Evolutionary conservation across 2,797 vertebrate species (phyloP), one percentile per base, ranked within the genome.

Genomic region (Philypnodon macrostomus): DNA sequence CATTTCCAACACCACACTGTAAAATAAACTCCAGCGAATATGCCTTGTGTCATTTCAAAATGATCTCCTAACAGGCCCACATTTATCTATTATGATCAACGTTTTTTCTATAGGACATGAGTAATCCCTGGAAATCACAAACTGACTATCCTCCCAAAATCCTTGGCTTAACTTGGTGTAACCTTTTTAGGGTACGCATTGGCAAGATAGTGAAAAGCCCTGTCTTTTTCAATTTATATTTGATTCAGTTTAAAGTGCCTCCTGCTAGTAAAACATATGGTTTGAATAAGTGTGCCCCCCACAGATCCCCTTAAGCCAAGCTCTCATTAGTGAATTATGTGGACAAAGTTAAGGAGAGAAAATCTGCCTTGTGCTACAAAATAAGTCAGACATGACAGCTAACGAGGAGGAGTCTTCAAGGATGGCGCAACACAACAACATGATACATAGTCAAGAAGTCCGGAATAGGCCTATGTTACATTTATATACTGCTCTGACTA

Each of bases 251-350:
- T 71, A 39, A 72, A 62, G 69, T 71, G 56, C 47, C 54, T 44
- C 49, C 37, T 47, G 30, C 53, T 58, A 68, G 58, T 80, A 81
- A 78, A 84, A 84, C 86, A 90, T 61, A 35, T 88, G 87, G 66
- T 80, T 88, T 55, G 54, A 83, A 87, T 88, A 79, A 84, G 50
- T 33, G 19, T 30, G 34, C 65, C 76, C 76, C 73, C 66, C 65
- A 66, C 61, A 63, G 76, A 63, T 64, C 73, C 79, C 79, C 79
- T 70, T 57, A 67, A 74, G 82, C 60, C 69, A 52, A 67, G 51
- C 33, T 33, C 68, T 78, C 82, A 84, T 88, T 85, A 85, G 80
- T 70, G 61, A 78, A 73, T 83, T 79, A 80, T 75, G 73, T 73
- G 59, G 50, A 65, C 34, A 29, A 60, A 69, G 31, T 18, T 24